Evolutionary conservation across 2,888 invertebrate genomes (phyloP), one percentile per base, ranked within the genome.

Genomic region (Azorinus chamasolen): DNA sequence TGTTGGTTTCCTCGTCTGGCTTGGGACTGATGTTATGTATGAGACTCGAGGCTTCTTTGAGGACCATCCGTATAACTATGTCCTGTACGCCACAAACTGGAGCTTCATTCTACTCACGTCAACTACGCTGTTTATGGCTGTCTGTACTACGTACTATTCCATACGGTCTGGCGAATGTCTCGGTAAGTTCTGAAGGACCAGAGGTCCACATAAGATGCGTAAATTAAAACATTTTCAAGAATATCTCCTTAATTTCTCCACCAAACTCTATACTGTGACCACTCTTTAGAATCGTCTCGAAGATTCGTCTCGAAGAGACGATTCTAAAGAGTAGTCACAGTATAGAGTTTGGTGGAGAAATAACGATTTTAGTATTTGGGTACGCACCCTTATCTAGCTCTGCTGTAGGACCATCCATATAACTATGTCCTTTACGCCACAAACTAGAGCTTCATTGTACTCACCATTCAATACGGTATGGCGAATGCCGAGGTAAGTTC

Each of bases 21-120:
- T 86, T 1, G 61, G 84, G 1, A 81, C 85, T 8, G 91, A 91
- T 73, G 76, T 88, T 27, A 62, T 86, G 14, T 87, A 87, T 64
- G 91, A 91, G 75, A 85, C 88, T 1, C 70, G 74, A 48, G 70
- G 64, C 25, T 91, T 88, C 76, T 91, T 89, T 83, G 75, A 76
- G 48, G 85, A 86, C 37, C 75, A 84, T 24, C 68, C 81, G 4
- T 86, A 83, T 76, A 79, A 84, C 6, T 91, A 90, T 84, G 81
- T 90, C 16, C 84, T 90, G 18, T 91, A 89, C 71, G 91, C 91
- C 39, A 91, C 91, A 45, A 91, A 91, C 84, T 91, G 91, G 91
- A 88, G 90, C 70, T 88, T 91, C 71, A 53, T 88, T 8, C 68
- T 89, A 18, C 83, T 91, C n/a, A 86, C 79, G 16, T 1, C 89